Base-by-base conservation (phyloP, 2,888 invertebrate species). In the Agrilus cyanescens region DNA sequence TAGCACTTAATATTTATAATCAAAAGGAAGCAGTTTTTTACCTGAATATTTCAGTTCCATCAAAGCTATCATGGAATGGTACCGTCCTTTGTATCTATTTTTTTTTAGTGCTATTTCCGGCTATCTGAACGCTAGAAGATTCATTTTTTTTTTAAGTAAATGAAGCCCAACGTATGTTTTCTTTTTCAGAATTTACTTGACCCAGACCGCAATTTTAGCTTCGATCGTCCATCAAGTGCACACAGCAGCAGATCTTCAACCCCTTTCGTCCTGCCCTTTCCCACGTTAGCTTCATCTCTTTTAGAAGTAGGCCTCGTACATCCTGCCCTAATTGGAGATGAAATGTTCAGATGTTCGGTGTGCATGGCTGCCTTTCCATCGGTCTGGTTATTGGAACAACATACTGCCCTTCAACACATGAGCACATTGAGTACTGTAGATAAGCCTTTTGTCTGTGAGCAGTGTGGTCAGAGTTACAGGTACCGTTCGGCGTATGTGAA, bases 361-460 rank as follows among this genome's bases (percentile, higher is more conserved):
- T 89, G 89, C 63, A 78, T 87, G 57, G 88, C 88, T 25, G 83
- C 83, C 18, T 89, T 89, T 62, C 89, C 89, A 15, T 86, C 87
- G 34, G 75, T 84, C n/a, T 87, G 87, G 86, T 73, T 88, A 30
- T 70, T 89, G 40, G 88, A 89, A 62, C 84, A 87, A 52, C 88
- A 89, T 64, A 85, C 86, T 0, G 80, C 86, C 0, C 68, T 90
- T 14, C 88, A 89, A 60, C 89, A 89, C 65, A 82, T 87, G 44
- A 63, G 63, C 16, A 54, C 76, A 59, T 58, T 62, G 6, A 55
- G 57, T 37, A 54, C 62, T 16, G 82, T 87, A 59, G 89, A 89
- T 63, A 90, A 89, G 59, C 88, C 89, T 12, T 89, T 88, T 67
- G 86, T 88, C 33, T 90, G 89, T 68, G 89, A 89, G 58, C 89